A percentile compares a stretch with the other conserved stretches of the same genome.
phyloP scores from a whole-genome alignment of 35 echinoderm and acorn worm species.

The Eucidaris tribuloides region DNA sequence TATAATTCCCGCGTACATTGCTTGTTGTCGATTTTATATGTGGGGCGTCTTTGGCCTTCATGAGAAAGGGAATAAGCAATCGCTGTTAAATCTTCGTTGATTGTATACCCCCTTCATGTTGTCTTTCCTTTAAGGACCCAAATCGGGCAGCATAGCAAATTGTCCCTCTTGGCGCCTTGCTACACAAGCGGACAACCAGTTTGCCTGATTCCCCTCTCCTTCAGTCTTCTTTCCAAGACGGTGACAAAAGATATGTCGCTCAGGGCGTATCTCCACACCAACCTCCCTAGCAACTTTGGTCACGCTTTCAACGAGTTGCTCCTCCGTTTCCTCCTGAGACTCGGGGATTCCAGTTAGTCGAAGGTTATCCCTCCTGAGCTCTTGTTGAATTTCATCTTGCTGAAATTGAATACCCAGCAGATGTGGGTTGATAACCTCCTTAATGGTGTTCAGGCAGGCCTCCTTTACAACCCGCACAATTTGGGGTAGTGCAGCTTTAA shows the following conservation, averaged over 20 bases:
- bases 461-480: neutral
- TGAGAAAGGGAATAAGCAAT: too few relatives aligned
- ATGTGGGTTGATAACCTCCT: slow-evolving; percentile 5
- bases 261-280: slow-evolving; percentile 15
- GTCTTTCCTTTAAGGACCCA: neutral
- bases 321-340: neutral
- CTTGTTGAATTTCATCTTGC: slow-evolving; percentile 2
- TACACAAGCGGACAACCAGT: neutral
- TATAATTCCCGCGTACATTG: too few relatives aligned
- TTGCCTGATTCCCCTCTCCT: neutral
- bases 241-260: slow-evolving; percentile 5
- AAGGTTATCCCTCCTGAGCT: neutral
- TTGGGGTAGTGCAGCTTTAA: slow-evolving; percentile 23
- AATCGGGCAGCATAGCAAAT: neutral
- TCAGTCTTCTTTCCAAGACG: neutral
- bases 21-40: too few relatives aligned
- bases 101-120: neutral
- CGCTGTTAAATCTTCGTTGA: too few relatives aligned
- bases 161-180: neutral
- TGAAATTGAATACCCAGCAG: slow-evolving; percentile 2
- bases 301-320: neutral
- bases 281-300: neutral
- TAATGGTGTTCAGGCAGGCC: neutral
- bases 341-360: neutral
- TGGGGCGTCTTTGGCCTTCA: too few relatives aligned